Evolutionary conservation across 2,888 invertebrate species (phyloP).

Genomic region (Acrobasis consociella): DNA sequence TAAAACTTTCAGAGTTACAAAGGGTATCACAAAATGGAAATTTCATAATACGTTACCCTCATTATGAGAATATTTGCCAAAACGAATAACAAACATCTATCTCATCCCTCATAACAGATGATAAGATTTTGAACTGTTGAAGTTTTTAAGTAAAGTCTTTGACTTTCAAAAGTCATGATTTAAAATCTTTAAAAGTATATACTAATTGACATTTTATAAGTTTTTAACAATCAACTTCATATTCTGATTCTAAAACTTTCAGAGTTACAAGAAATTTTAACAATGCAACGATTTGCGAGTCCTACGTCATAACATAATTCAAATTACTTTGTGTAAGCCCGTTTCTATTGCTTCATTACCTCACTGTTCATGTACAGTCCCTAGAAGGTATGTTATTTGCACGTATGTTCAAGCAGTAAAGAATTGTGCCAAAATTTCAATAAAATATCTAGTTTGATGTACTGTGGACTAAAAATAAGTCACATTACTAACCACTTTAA

Average conservation of each 20-base stretch:
- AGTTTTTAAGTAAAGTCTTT: neutral
- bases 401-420: no score
- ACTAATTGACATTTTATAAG: no score
- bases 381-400: no score
- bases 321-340: neutral
- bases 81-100: neutral
- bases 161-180: neutral
- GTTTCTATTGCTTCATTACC: conserved; percentile 25
- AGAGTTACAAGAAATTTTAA: neutral
- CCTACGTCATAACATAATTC: neutral
- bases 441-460: no score
- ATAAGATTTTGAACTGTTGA: neutral
- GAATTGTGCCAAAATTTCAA: no score
- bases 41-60: neutral
- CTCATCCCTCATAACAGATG: neutral
- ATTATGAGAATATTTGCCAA: neutral
- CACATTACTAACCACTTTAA: conserved; percentile 58
- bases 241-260: neutral
- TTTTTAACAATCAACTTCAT: no score
- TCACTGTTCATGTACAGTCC: neutral
- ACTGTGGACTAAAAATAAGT: conserved; percentile 12
- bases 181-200: neutral
- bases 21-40: conserved; percentile 3
- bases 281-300: neutral
- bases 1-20: neutral